phyloP scores from a whole-genome alignment of 2,113 vertebrate species.

The Arothron firmamentum region DNA sequence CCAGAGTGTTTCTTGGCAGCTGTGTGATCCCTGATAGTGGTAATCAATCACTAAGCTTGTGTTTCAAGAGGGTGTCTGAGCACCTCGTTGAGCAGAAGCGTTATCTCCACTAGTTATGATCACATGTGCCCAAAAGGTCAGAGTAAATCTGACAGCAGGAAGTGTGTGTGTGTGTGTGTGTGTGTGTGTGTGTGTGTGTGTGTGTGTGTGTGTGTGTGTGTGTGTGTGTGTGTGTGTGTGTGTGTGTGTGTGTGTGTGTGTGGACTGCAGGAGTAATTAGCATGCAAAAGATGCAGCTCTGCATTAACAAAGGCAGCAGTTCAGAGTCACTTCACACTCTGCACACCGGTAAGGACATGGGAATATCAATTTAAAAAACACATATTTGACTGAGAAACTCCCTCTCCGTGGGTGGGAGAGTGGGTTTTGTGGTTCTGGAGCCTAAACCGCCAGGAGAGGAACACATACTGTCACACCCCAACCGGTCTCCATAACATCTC shows the following conservation, averaged over 20 bases:
- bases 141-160: slow-evolving; percentile 22
- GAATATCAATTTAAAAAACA: not conserved
- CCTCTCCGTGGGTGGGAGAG: not conserved
- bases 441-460: too few relatives aligned
- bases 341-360: not conserved
- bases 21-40: slow-evolving; percentile 4
- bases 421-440: too few relatives aligned
- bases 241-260: too few relatives aligned
- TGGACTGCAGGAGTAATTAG: too few relatives aligned
- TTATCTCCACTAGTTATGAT: slow-evolving; percentile 6
- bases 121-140: not conserved
- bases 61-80: slow-evolving; percentile 21
- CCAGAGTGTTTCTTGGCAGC: not conserved
- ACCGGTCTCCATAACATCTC: too few relatives aligned
- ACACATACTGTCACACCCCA: too few relatives aligned
- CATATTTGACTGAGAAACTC: not conserved
- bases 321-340: not conserved
- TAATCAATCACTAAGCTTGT: slow-evolving; percentile 23
- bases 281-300: not conserved
- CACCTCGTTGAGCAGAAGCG: not conserved
- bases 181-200: too few relatives aligned
- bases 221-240: too few relatives aligned
- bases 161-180: too few relatives aligned
- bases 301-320: not conserved
- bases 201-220: too few relatives aligned